Evolutionary conservation across 2,113 vertebrate genomes (phyloP).

Genomic region (Tringa solitaria): DNA sequence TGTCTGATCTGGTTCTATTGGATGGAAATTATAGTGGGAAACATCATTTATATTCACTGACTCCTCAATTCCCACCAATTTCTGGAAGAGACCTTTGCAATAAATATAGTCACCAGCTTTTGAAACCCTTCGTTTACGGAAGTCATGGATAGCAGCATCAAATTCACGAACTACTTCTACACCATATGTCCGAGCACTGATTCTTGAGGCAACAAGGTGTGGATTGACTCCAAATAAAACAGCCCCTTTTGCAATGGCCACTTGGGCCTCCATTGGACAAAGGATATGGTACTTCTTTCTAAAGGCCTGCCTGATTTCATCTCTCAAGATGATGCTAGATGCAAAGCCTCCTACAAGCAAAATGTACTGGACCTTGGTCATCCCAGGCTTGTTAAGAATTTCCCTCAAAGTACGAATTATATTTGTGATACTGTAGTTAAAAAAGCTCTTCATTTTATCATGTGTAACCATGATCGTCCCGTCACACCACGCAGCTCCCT

Average conservation of each 20-base stretch:
- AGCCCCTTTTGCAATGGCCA: background rate
- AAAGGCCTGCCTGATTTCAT: background rate
- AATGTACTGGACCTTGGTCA: background rate
- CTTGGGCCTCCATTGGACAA: background rate
- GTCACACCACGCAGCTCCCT: background rate
- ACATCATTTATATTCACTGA: background rate
- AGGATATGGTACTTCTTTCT: background rate
- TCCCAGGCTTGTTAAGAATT: conserved; percentile 4
- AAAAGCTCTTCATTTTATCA: conserved; percentile 28
- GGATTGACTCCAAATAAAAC: conserved; percentile 23
- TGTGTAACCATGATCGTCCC: background rate
- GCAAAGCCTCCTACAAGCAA: conserved; percentile 50
- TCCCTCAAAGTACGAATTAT: background rate
- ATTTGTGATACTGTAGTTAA: background rate
- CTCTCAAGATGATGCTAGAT: background rate
- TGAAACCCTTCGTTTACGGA: background rate
- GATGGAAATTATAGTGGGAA: background rate
- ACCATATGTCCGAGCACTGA: background rate
- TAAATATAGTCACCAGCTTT: background rate
- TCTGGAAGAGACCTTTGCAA: background rate
- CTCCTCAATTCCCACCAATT: background rate
- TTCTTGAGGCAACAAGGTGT: background rate
- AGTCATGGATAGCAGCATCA: background rate
- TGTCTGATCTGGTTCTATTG: background rate
- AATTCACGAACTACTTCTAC: fast-evolving